A percentile compares a stretch with the other conserved stretches of the same genome.
These are phyloP conservation scores for Enchytraeus crypticus DNA, from an alignment of 2,888 invertebrate genomes.

Conservation along the genomic window DNA sequence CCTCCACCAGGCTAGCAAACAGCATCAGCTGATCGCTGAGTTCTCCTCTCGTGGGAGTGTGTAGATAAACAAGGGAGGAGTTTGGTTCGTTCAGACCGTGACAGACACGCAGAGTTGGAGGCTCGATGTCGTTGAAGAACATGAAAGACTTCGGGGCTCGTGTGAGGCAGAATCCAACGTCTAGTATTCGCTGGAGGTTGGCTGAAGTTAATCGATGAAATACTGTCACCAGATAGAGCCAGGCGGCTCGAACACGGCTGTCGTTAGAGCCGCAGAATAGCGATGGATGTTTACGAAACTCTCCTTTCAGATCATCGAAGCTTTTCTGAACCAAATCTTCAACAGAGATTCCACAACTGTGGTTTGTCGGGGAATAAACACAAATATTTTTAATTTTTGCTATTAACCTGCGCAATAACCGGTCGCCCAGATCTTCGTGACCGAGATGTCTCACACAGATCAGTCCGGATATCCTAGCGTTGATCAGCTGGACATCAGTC, in stretches of 20 bases:
- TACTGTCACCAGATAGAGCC: not conserved
- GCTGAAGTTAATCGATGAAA: not conserved
- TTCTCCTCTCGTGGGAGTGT: not conserved
- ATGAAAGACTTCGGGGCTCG: slow-evolving; percentile 3
- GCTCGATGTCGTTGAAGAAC: not conserved
- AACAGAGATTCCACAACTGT: not conserved
- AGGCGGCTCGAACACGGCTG: not conserved
- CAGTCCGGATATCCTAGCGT: not conserved
- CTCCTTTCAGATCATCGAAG: not conserved
- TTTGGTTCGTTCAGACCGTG: slow-evolving; percentile 9
- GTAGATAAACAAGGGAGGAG: slow-evolving; percentile 2
- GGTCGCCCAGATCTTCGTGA: slow-evolving; percentile 6
- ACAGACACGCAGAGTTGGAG: slow-evolving; percentile 4
- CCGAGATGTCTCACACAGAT: slow-evolving; percentile 6
- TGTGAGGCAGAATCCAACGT: slow-evolving; percentile 8
- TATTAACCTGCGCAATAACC: not conserved
- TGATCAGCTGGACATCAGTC: not conserved
- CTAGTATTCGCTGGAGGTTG: not conserved
- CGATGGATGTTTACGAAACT: not conserved
- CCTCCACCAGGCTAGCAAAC: not conserved
- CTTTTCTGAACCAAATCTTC: not conserved
- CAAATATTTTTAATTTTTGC: not conserved
- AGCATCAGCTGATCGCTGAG: not conserved
- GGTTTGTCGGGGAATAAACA: not conserved
- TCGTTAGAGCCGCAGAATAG: slow-evolving; percentile 1